phyloP scores from a whole-genome alignment of 2,888 invertebrate species.

The Stomorhina lunata region DNA sequence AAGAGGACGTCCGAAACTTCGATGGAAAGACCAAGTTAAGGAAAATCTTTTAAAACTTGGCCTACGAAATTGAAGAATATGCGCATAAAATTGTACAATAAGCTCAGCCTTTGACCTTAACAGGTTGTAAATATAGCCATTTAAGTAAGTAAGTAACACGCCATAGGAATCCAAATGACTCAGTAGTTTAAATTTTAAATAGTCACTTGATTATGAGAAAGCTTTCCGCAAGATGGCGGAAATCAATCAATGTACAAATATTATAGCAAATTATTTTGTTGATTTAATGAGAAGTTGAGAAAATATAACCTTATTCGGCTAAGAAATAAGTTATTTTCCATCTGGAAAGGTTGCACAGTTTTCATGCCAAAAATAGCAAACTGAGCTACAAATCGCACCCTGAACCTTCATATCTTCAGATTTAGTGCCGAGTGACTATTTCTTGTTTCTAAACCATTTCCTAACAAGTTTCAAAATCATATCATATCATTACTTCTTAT shows the following conservation, averaged over 20 bases:
- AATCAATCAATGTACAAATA: neutral
- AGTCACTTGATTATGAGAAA: no score
- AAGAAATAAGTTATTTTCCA: neutral
- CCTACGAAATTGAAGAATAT: no score
- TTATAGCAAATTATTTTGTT: neutral
- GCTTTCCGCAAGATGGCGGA: no score
- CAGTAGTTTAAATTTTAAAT: no score
- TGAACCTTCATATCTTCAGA: neutral
- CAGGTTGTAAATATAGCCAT: neutral
- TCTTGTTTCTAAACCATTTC: neutral
- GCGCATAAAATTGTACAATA: no score
- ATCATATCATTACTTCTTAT: neutral
- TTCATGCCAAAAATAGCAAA: neutral
- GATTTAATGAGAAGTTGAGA: neutral
- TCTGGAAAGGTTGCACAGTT: neutral
- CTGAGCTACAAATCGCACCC: neutral
- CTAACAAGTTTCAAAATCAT: neutral
- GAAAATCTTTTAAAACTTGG: no score
- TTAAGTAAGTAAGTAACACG: neutral
- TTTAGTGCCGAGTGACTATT: neutral
- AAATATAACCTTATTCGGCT: no score
- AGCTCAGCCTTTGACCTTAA: no score
- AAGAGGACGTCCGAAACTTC: no score
- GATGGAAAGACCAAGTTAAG: no score
- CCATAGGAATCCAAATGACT: neutral